Percentiles rank a stretch among this genome's conserved stretches.
Conservation (phyloP, 1,140 invertebrate genomes). For the Tetranychus urticae region DNA sequence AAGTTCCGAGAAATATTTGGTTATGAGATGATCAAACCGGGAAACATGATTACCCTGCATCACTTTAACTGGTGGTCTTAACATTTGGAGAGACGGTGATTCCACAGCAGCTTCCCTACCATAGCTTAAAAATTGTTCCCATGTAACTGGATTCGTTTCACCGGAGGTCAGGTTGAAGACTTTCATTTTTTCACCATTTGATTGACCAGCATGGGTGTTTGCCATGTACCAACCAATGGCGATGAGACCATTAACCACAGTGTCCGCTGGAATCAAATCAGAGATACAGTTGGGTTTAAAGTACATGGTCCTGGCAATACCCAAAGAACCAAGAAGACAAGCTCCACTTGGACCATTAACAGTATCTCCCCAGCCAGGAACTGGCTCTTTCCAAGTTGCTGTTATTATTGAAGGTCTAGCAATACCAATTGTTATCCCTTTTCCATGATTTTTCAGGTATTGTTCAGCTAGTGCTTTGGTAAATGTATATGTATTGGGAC, state of each 20-base stretch:
- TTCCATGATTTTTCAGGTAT: constrained; percentile 66
- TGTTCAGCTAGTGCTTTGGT: constrained; percentile 51
- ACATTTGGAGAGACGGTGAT: background rate
- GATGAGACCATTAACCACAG: background rate
- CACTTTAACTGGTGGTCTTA: background rate
- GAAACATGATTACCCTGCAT: background rate
- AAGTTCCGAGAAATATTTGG: background rate
- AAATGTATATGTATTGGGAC: constrained; percentile 64
- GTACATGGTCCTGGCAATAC: background rate
- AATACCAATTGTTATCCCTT: constrained; percentile 53
- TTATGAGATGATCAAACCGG: background rate
- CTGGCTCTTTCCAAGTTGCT: constrained; percentile 1
- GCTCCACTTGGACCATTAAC: constrained; percentile 92
- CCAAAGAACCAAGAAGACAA: constrained; percentile 53
- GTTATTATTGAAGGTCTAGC: constrained; percentile 78
- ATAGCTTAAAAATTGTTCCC: constrained; percentile 3
- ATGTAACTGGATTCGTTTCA: constrained; percentile 2
- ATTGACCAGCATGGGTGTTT: background rate
- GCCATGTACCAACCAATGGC: background rate
- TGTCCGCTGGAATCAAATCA: background rate
- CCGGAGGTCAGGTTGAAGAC: constrained; percentile 4
- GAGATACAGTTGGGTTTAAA: background rate
- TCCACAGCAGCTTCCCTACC: background rate
- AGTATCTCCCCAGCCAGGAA: constrained; percentile 48
- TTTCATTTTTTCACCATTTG: background rate